Evolutionary conservation across 1,140 invertebrate genomes (phyloP), one percentile per base, ranked within the genome.

Genomic region (Popillia japonica): DNA sequence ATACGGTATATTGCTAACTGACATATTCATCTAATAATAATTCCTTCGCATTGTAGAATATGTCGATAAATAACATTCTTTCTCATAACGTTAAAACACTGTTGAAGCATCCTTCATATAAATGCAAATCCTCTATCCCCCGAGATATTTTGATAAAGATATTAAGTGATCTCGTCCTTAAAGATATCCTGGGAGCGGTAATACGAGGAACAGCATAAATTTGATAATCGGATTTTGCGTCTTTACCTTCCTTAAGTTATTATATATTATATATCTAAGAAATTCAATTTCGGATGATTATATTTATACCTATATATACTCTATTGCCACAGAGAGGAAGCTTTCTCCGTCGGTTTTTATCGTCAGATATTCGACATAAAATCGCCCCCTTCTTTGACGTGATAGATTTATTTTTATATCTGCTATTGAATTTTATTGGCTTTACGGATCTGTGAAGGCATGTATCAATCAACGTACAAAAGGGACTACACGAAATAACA

Each of bases 381-480:
- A 78, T 79, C 76, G 77, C 75, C 79, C 76, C 22, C 61, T 68
- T 68, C 11, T 68, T 79, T 68, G 79, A 79, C 79, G 72, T 78
- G 79, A 77, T 77, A 79, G 79, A 79, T 79, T 79, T 79, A 79
- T 78, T 79, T 77, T 79, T 79, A 79, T 79, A 78, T 78, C 79
- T 64, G 40, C 76, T 9, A 78, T 79, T 79, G 79, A 78, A 78
- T 79, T 79, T 79, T 79, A 79, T 79, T 76, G 42, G 79, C 55
- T 76, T 79, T 79, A 78, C 77, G 76, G 77, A 79, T 77, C 76
- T 77, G 68, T 61, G 17, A 68, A 77, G 76, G 61, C 59, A 61
- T 64, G 44, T 77, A 77, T 77, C 61, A 55, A 77, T 77, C 76
- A 68, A 9, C 61, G 22, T 27, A 68, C 20, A 68, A 68, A 68